Evolutionary conservation across 2,797 vertebrate genomes (phyloP).

Genomic region (Periparus ater): DNA sequence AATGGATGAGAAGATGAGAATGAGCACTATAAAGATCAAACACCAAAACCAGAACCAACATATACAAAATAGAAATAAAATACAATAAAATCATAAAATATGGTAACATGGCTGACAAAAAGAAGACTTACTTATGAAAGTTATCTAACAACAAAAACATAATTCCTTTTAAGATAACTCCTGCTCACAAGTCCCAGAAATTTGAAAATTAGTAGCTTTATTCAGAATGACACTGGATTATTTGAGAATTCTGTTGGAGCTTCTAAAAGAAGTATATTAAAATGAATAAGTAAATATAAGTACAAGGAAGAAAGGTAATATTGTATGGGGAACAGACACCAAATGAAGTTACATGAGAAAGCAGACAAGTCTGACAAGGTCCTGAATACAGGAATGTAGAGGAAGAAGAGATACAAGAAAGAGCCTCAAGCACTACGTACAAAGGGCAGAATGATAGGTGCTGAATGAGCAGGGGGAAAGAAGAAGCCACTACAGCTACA

Average conservation of each 20-base stretch:
- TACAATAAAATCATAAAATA: neutral
- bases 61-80: neutral
- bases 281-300: neutral
- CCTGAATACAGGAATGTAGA: neutral
- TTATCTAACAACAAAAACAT: neutral
- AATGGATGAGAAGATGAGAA: neutral
- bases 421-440: accelerated
- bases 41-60: neutral
- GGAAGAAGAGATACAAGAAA: neutral
- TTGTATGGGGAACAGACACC: neutral
- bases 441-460: neutral
- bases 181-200: neutral
- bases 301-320: neutral
- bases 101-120: neutral
- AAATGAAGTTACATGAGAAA: neutral
- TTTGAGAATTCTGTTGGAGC: neutral
- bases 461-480: neutral
- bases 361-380: neutral
- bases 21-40: neutral
- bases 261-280: neutral
- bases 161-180: neutral
- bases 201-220: neutral
- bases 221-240: neutral
- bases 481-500: neutral
- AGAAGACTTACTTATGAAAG: neutral